A percentile compares a stretch with the other conserved stretches of the same genome.
phyloP scores from a whole-genome alignment of 2,888 invertebrate species.

The Hanleya hanleyi region DNA sequence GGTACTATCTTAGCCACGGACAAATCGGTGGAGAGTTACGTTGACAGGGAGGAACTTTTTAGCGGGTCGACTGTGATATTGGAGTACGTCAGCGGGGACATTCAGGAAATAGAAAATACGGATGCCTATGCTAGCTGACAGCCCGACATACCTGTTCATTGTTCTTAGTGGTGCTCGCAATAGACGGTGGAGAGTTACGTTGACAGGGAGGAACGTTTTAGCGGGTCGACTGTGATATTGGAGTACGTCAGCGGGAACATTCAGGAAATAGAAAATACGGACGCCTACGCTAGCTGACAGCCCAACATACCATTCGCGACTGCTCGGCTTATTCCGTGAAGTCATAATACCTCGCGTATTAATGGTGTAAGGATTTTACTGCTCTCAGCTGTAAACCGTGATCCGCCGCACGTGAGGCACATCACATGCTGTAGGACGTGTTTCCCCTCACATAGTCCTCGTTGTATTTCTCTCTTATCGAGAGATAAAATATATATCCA shows the following conservation, averaged over 20 bases:
- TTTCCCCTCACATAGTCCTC: too few relatives aligned
- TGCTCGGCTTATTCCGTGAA: too few relatives aligned
- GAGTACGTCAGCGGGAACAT: constrained; percentile 14
- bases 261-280: neutral
- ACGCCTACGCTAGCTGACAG: neutral
- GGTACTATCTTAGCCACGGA: constrained; percentile 9
- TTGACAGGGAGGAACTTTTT: constrained; percentile 5
- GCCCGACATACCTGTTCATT: too few relatives aligned
- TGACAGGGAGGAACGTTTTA: constrained; percentile 4
- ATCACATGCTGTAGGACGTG: too few relatives aligned
- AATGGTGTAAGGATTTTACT: too few relatives aligned
- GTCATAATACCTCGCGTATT: too few relatives aligned
- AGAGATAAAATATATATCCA: too few relatives aligned
- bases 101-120: neutral
- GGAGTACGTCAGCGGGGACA: constrained; percentile 15
- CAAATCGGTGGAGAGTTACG: neutral
- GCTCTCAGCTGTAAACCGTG: too few relatives aligned
- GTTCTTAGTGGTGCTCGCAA: too few relatives aligned
- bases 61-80: constrained; percentile 22
- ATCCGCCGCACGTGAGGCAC: too few relatives aligned
- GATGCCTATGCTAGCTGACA: neutral
- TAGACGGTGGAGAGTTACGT: neutral
- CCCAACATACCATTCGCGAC: too few relatives aligned
- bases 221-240: constrained; percentile 21
- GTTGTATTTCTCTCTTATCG: too few relatives aligned